Percentiles rank a stretch among this genome's conserved stretches.
phyloP scores from a whole-genome alignment of 2,113 vertebrate species.

The Bos indicus region DNA sequence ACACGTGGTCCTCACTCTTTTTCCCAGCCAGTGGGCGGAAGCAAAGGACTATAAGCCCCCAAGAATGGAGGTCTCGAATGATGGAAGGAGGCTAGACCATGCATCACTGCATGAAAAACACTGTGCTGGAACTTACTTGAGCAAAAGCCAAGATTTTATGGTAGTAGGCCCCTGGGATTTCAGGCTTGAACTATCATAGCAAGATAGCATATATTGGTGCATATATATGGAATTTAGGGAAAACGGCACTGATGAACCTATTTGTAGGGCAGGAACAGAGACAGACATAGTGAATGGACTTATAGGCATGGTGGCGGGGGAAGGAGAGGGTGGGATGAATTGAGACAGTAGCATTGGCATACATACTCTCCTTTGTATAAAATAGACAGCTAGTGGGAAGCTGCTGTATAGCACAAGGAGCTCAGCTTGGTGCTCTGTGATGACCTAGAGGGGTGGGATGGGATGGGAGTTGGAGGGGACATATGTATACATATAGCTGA shows the following conservation, averaged over 20 bases:
- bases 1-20: neutral
- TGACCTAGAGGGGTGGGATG: neutral
- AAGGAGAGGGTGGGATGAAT: neutral
- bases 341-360: neutral
- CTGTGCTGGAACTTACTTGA: neutral
- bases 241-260: neutral
- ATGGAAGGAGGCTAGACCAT: neutral
- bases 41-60: fast-evolving
- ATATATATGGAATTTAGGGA: neutral
- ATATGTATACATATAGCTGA: neutral
- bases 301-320: neutral
- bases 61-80: neutral
- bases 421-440: neutral
- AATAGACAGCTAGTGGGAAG: neutral
- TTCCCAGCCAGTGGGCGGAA: neutral
- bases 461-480: neutral
- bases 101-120: neutral
- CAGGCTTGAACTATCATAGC: neutral
- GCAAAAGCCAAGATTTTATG: neutral
- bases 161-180: neutral
- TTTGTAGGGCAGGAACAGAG: neutral
- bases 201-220: neutral
- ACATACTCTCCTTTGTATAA: neutral
- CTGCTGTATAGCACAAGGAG: neutral
- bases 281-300: neutral